phyloP scores from a whole-genome alignment of 2,113 vertebrate species.

The Hypanus sabinus region DNA sequence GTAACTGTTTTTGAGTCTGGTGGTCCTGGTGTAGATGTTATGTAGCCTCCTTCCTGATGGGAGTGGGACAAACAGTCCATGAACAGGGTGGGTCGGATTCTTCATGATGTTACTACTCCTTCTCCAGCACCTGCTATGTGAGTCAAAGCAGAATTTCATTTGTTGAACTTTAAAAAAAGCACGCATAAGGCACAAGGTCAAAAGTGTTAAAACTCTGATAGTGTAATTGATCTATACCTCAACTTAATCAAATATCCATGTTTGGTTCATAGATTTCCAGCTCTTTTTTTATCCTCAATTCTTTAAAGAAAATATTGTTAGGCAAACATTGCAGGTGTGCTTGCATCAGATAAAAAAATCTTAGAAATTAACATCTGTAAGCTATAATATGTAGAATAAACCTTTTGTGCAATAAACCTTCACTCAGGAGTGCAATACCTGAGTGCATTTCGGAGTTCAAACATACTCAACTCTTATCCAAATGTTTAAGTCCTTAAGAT shows the following conservation, averaged over 20 bases:
- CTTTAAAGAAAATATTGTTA: not conserved
- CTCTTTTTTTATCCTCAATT: not conserved
- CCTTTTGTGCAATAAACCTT: not conserved
- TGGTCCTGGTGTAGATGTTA: too few species aligned
- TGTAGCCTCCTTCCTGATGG: too few species aligned
- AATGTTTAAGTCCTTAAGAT: not conserved
- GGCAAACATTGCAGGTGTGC: not conserved
- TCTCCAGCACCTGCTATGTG: too few species aligned
- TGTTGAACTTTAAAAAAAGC: not conserved
- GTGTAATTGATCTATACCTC: not conserved
- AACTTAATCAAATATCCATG: slow-evolving; percentile 5
- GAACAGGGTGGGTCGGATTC: too few species aligned
- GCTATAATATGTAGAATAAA: slow-evolving; percentile 14
- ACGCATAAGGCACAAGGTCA: not conserved
- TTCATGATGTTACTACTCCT: too few species aligned
- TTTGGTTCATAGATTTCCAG: not conserved
- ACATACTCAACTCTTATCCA: not conserved
- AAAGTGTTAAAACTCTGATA: not conserved
- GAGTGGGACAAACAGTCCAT: too few species aligned
- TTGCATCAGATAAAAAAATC: slow-evolving; percentile 16
- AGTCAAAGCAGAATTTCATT: not conserved
- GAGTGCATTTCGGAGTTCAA: not conserved
- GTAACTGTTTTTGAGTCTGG: too few species aligned
- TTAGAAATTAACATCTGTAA: not conserved
- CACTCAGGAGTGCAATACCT: slow-evolving; percentile 19